Evolutionary conservation across 2,888 invertebrate genomes (phyloP), one percentile per base, ranked within the genome.

Genomic region (Drosophila robusta): DNA sequence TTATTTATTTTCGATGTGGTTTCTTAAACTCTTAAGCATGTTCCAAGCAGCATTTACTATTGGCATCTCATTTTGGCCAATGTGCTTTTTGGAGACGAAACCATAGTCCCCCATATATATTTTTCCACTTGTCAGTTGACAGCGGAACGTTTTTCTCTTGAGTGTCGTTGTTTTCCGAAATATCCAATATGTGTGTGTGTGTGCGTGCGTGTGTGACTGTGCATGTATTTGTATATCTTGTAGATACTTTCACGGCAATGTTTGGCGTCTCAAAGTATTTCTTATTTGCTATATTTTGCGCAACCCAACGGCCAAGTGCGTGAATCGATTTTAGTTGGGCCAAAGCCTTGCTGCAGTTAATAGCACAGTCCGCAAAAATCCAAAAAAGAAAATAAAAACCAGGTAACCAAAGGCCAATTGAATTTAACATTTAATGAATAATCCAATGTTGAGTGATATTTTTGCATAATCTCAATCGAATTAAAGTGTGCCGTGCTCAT

Each of bases 291-390:
- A 88, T 73, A 77, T 82, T 86, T 83, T 83, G 70, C 63, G 63
- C 70, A 75, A 83, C 65, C 70, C 79, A 63, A 60, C 62, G 47
- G 46, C 58, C 71, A 64, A 76, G 82, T 78, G 82, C 79, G 79
- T 82, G 66, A 67, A 81, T 64, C 50, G 66, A 64, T 70, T 89
- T 89, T 81, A 89, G 89, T 89, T 77, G 86, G 90, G 89, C 89
- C 84, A 86, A 84, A 89, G 86, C 84, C 89, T 89, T 82, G 78
- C 78, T 75, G 45, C 89, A 89, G 90, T 85, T 74, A 89, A 80
- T 86, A 89, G 75, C 87, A 70, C 67, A 77, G 58, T 78, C 78
- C 78, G 74, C 68, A 67, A 47, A 50, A 45, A 56, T 47, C 45
- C 42, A 26, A 22, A 55, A 49, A 61, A 32, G 24, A 44, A 51